Percentiles rank a stretch among this genome's conserved stretches.
These are phyloP conservation scores for Lymantria monacha DNA, from an alignment of 2,888 invertebrate species.

Conservation along the genomic window DNA sequence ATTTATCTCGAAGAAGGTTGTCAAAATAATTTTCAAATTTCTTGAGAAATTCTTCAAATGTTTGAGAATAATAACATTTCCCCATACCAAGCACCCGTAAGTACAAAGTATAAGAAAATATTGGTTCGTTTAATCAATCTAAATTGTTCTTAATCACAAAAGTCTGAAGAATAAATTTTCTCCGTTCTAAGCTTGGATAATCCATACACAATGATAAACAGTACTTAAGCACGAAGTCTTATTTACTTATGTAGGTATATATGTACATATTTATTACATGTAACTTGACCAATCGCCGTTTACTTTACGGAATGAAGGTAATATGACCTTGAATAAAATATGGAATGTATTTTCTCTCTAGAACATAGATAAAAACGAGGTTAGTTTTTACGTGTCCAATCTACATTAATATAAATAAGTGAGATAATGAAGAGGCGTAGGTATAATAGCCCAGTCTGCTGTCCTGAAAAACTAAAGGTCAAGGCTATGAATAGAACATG, in stretches of 20 bases:
- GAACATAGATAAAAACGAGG: background rate
- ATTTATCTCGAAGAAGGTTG: too few relatives aligned
- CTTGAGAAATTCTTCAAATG: too few relatives aligned
- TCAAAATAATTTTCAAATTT: too few relatives aligned
- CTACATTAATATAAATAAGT: background rate
- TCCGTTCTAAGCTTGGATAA: too few relatives aligned
- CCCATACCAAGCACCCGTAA: too few relatives aligned
- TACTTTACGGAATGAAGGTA: conserved; percentile 22
- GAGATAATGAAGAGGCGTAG: background rate
- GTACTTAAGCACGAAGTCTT: background rate
- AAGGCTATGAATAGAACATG: too few relatives aligned
- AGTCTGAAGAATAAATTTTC: too few relatives aligned
- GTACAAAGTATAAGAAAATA: too few relatives aligned
- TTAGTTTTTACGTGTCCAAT: conserved; percentile 1
- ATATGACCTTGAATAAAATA: conserved; percentile 12
- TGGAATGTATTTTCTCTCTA: conserved; percentile 7
- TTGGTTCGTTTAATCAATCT: too few relatives aligned
- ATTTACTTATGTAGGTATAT: background rate
- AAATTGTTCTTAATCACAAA: too few relatives aligned
- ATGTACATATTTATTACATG: background rate
- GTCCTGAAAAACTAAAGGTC: background rate
- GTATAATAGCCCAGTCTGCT: background rate
- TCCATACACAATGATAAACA: too few relatives aligned
- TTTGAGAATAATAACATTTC: too few relatives aligned
- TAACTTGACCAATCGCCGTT: conserved; percentile 1